phyloP scores from a whole-genome alignment of 2,113 vertebrate genomes.

The Paedocypris sp. region DNA sequence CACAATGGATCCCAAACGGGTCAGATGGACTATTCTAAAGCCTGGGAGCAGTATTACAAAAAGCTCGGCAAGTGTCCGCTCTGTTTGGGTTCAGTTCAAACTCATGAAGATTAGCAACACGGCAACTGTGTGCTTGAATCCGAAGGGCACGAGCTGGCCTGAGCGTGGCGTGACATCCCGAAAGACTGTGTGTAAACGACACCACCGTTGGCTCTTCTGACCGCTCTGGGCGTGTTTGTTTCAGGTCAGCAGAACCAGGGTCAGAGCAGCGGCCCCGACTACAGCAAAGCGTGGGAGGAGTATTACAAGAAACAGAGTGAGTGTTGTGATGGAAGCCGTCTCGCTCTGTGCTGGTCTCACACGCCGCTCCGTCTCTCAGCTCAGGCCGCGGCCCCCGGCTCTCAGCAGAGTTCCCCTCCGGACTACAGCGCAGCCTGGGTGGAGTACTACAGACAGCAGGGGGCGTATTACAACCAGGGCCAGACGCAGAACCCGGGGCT shows the following conservation, averaged over 20 bases:
- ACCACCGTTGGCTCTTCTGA: too few relatives aligned
- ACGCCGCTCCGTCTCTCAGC: too few relatives aligned
- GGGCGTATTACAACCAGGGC: conserved; percentile 89
- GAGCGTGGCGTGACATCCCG: too few relatives aligned
- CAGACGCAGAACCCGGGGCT: conserved; percentile 83
- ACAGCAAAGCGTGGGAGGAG: conserved; percentile 90
- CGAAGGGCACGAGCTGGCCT: too few relatives aligned
- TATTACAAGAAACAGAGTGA: conserved; percentile 83
- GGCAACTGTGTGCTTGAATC: too few relatives aligned
- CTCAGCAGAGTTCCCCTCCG: conserved; percentile 85
- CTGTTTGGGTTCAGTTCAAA: not conserved
- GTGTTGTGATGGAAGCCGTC: too few relatives aligned
- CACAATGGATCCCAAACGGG: conserved; percentile 60
- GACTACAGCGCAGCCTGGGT: conserved; percentile 93
- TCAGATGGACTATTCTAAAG: conserved; percentile 59
- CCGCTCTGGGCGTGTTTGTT: conserved; percentile 32
- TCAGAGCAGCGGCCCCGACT: conserved; percentile 80
- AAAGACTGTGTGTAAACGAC: too few relatives aligned
- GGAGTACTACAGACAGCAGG: conserved; percentile 93
- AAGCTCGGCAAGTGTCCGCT: conserved; percentile 46
- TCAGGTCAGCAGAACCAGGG: conserved; percentile 87
- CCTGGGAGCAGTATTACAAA: conserved; percentile 54
- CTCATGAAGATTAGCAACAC: not conserved
- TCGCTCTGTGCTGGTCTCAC: too few relatives aligned
- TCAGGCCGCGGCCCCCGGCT: conserved; percentile 74